A percentile compares a stretch with the other conserved stretches of the same genome.
Conservation (phyloP, 2,113 vertebrate species). For the Mesoclemmys tuberculata region DNA sequence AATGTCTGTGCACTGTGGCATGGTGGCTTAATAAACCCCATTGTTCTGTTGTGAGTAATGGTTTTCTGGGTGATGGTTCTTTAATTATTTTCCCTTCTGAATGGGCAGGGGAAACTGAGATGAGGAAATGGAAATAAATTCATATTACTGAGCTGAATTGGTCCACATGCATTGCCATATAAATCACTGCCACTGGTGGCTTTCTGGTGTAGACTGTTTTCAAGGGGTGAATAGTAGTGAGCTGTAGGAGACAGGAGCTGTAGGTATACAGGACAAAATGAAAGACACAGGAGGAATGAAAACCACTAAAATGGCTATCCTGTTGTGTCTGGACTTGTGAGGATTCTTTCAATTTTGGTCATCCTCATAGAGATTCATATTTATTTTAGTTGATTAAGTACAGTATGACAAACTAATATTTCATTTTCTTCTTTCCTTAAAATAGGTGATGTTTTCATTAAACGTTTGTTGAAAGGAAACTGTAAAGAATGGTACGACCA, state of each 20-base stretch:
- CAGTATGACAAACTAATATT: background rate
- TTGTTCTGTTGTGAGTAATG: background rate
- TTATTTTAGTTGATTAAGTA: background rate
- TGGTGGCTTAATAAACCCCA: background rate
- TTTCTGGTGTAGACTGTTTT: background rate
- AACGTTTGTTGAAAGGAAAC: background rate
- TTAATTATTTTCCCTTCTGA: conserved; percentile 27
- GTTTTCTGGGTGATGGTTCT: conserved; percentile 29
- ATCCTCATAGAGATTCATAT: background rate
- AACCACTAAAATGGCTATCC: background rate
- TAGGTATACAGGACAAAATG: background rate
- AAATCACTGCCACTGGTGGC: background rate
- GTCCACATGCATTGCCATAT: background rate
- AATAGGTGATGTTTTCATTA: background rate
- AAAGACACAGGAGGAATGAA: background rate
- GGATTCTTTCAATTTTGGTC: background rate
- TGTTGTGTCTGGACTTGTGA: background rate
- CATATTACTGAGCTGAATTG: background rate
- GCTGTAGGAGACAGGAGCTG: background rate
- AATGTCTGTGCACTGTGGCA: background rate
- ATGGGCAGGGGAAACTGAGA: conserved; percentile 32
- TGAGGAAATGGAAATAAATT: conserved; percentile 47
- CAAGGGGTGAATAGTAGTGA: fast-evolving
- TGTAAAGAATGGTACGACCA: background rate
- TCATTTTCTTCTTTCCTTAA: background rate